Percentiles rank a stretch among this genome's conserved stretches.
Conservation (phyloP, 2,888 invertebrate species). For the Sinohyriopsis cumingii region DNA sequence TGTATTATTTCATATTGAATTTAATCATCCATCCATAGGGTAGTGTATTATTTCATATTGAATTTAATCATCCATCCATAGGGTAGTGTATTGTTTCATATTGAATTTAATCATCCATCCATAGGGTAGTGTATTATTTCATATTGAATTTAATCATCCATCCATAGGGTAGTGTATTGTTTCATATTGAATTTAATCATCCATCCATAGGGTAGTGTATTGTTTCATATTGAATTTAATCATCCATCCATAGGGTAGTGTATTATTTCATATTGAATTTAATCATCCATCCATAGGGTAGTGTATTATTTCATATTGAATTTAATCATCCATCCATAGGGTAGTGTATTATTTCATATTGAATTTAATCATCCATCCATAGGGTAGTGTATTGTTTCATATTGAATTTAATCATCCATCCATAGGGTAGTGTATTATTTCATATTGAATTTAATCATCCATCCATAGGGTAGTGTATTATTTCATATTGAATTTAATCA, state of each 20-base stretch:
- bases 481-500: slow-evolving; percentile 73
- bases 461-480: slow-evolving; percentile 78
- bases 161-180: slow-evolving; percentile 78
- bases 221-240: neutral
- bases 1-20: no score
- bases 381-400: slow-evolving; percentile 73
- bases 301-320: slow-evolving; percentile 10
- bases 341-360: slow-evolving; percentile 71
- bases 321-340: slow-evolving; percentile 82
- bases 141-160: slow-evolving; percentile 76
- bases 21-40: slow-evolving; percentile 83
- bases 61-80: slow-evolving; percentile 81
- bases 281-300: slow-evolving; percentile 85
- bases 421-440: slow-evolving; percentile 76
- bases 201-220: slow-evolving; percentile 81
- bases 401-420: slow-evolving; percentile 79
- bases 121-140: slow-evolving; percentile 76
- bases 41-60: slow-evolving; percentile 62
- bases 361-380: slow-evolving; percentile 81
- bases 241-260: slow-evolving; percentile 85
- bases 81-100: slow-evolving; percentile 73
- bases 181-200: slow-evolving; percentile 73
- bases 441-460: slow-evolving; percentile 76
- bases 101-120: slow-evolving; percentile 79
- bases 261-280: no score